Percentiles rank a stretch among this genome's conserved stretches.
These are phyloP conservation scores for Tethea ocularis DNA, from an alignment of 2,888 invertebrate genomes.

Conservation along the genomic window DNA sequence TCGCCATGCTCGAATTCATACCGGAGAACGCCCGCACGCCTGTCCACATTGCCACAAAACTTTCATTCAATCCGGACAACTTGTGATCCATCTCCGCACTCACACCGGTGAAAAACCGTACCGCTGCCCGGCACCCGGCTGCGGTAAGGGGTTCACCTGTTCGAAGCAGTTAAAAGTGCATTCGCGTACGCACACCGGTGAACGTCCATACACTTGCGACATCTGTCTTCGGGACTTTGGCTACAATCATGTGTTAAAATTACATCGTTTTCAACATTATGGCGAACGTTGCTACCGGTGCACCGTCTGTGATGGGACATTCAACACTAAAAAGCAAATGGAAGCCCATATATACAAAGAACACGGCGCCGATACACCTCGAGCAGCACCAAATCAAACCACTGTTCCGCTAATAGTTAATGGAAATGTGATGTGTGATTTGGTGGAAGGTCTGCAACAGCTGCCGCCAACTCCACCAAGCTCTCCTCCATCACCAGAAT, in stretches of 20 bases:
- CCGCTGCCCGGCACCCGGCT: conserved; percentile 90
- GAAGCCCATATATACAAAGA: conserved; percentile 90
- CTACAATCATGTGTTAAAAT: conserved; percentile 94
- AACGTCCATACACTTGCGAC: conserved; percentile 95
- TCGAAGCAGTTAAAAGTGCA: conserved; percentile 96
- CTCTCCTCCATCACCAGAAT: conserved; percentile 78
- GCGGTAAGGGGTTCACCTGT: conserved; percentile 95
- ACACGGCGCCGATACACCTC: conserved; percentile 81
- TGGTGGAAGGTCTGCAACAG: conserved; percentile 76
- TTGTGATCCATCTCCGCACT: conserved; percentile 95
- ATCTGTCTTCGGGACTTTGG: conserved; percentile 96
- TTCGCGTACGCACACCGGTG: conserved; percentile 95
- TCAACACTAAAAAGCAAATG: conserved; percentile 95
- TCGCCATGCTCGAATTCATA: conserved; percentile 95
- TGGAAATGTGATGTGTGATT: conserved; percentile 73
- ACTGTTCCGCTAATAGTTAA: conserved; percentile 57
- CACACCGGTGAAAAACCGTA: conserved; percentile 96
- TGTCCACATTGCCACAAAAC: conserved; percentile 94
- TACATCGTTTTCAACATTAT: conserved; percentile 95
- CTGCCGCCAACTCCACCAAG: conserved; percentile 84
- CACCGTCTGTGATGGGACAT: conserved; percentile 95
- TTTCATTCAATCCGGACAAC: conserved; percentile 95
- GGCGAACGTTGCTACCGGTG: conserved; percentile 97
- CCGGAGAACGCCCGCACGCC: conserved; percentile 95
- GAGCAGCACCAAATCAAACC: conserved; percentile 58